phyloP scores from a whole-genome alignment of 2,888 invertebrate species.

The Bhutanitis thaidina region DNA sequence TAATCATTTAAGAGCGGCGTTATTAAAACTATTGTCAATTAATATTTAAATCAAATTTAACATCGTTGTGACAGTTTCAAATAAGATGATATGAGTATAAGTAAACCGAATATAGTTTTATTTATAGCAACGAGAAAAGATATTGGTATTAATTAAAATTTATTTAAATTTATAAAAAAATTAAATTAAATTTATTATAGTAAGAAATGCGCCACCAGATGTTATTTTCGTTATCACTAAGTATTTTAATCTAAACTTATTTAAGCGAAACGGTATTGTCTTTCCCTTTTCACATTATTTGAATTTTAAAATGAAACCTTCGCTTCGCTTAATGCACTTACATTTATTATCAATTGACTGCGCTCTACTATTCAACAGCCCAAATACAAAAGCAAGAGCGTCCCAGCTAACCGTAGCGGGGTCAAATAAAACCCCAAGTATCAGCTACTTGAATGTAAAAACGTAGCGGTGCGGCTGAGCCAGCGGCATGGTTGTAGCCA shows the following conservation, averaged over 20 bases:
- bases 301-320: slow-evolving; percentile 20
- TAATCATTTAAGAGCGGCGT: no score
- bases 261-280: slow-evolving; percentile 17
- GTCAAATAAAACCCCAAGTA: slow-evolving; percentile 67
- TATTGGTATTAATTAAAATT: no score
- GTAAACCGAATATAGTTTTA: slow-evolving; percentile 24
- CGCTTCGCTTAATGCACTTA: slow-evolving; percentile 39
- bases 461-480: slow-evolving; percentile 57
- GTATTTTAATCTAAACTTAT: slow-evolving; percentile 11
- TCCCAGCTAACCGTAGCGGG: slow-evolving; percentile 53
- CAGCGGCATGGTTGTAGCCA: slow-evolving; percentile 49
- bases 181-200: slow-evolving; percentile 26
- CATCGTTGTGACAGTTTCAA: slow-evolving; percentile 13
- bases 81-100: slow-evolving; percentile 22
- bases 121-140: slow-evolving; percentile 25
- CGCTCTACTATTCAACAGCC: slow-evolving; percentile 56
- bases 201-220: slow-evolving; percentile 20
- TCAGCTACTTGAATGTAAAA: slow-evolving; percentile 71
- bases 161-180: no score
- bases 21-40: no score
- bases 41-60: not conserved
- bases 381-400: slow-evolving; percentile 61
- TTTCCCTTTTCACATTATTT: slow-evolving; percentile 19
- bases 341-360: slow-evolving; percentile 55
- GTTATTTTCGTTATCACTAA: slow-evolving; percentile 18